Base-by-base conservation (phyloP, 2,797 vertebrate species). In the Acestrorhynchus altus region DNA sequence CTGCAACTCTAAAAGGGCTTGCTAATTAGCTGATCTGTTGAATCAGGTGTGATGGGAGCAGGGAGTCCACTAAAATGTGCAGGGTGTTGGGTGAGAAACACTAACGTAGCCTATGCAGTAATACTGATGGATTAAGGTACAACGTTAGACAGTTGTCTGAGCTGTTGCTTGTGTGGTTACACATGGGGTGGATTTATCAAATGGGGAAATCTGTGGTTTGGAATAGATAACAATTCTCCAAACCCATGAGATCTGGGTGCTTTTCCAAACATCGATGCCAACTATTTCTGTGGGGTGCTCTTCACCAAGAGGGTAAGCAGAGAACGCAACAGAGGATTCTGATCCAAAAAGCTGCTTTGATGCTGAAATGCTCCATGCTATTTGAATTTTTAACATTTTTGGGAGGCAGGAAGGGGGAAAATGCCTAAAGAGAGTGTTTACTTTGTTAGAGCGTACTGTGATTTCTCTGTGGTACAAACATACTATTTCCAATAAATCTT, bases 201-300 rank as follows among this genome's bases (percentile, higher is more conserved):
- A 28, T 42, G 39, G 49, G 35, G 52, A 69, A 35, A 13, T 35
- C 66, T 69, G 28, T 52, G 66, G 26, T 20, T 69, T 13, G 46
- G 31, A 52, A 18, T 18, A 31, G 66, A 69, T 52, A 52, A 69
- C 18, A 15, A 28, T 51, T 44, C 47, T 56, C 73, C 51, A 75
- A 75, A 56, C 63, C 73, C 64, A 24, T 44, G 52, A 75, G 63
- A 75, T 66, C 49, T 66, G 73, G 73, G 66, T 54, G 73, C 73
- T 54, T 49, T 66, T 61, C 42, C 35, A 20, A 44, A 15, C 39
- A 42, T 76, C 20, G 18, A 56, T 66, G 20, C 39, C 35, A 54
- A 54, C 39, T 68, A 56, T 57, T 46, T 69, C 35, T 52, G 66
- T 67, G 64, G 42, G 15, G 64, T 69, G 66, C 35, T 69, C 47